phyloP scores from a whole-genome alignment of 2,797 vertebrate genomes.

The Passerculus sandwichensis region DNA sequence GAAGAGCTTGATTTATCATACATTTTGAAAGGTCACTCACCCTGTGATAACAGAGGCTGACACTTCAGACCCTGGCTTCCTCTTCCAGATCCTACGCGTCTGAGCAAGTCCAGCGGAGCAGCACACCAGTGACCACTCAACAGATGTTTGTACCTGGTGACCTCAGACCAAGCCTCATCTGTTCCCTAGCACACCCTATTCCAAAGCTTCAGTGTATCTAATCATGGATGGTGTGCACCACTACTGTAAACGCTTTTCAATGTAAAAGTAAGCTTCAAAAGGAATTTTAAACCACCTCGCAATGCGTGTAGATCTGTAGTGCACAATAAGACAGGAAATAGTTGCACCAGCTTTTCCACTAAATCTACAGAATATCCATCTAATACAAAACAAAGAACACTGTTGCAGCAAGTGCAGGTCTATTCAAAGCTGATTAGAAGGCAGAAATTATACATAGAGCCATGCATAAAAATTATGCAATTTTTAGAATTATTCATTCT shows the following conservation, averaged over 20 bases:
- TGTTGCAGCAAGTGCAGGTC: not conserved
- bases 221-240: not conserved
- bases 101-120: not conserved
- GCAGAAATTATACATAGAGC: not conserved
- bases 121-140: not conserved
- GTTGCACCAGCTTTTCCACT: not conserved
- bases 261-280: not conserved
- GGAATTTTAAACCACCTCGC: not conserved
- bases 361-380: not conserved
- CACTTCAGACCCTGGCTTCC: not conserved
- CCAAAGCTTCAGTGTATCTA: not conserved
- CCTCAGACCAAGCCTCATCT: not conserved
- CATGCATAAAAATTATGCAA: not conserved
- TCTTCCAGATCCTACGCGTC: not conserved
- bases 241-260: not conserved
- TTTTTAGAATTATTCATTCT: not conserved
- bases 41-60: not conserved
- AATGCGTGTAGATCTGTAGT: not conserved
- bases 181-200: not conserved
- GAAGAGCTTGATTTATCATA: not conserved
- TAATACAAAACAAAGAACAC: not conserved
- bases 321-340: not conserved
- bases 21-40: conserved; percentile 31
- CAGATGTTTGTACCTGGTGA: not conserved
- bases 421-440: not conserved